Conservation (phyloP, 2,888 invertebrate genomes). For the Celastrina argiolus region DNA sequence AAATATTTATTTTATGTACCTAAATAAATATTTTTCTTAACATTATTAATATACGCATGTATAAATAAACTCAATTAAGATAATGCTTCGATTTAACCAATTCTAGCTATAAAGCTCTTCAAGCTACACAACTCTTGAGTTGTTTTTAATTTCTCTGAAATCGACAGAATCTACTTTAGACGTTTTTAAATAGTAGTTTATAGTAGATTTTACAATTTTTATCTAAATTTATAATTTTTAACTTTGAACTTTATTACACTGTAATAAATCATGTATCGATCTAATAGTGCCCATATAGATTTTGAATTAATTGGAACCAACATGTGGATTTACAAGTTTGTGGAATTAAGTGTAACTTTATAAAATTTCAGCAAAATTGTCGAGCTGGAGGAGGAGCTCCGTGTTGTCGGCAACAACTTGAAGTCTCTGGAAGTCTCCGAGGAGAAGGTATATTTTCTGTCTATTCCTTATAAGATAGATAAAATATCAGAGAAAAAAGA, state of each 20-base stretch:
- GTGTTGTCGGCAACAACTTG: constrained; percentile 99
- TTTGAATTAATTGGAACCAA: not conserved
- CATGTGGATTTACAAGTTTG: not conserved
- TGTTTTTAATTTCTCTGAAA: too few relatives aligned
- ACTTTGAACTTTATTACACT: not conserved
- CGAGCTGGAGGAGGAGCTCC: constrained; percentile 99
- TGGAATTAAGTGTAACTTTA: constrained; percentile 53
- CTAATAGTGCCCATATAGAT: not conserved
- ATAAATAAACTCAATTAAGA: not conserved
- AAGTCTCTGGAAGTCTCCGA: constrained; percentile 99
- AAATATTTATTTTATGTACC: not conserved
- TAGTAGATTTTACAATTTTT: too few relatives aligned
- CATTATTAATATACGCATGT: not conserved
- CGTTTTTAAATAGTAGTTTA: not conserved
- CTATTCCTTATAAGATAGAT: constrained; percentile 13
- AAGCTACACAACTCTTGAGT: not conserved
- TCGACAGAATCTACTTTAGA: too few relatives aligned
- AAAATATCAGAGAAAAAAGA: not conserved
- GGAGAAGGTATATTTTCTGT: constrained; percentile 90
- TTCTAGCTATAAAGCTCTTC: not conserved
- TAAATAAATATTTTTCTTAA: not conserved
- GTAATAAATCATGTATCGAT: not conserved
- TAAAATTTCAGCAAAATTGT: constrained; percentile 93
- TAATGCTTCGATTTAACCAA: not conserved
- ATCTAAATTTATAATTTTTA: too few relatives aligned